phyloP scores from a whole-genome alignment of 35 echinoderm and acorn worm genomes.

The Apostichopus californicus region DNA sequence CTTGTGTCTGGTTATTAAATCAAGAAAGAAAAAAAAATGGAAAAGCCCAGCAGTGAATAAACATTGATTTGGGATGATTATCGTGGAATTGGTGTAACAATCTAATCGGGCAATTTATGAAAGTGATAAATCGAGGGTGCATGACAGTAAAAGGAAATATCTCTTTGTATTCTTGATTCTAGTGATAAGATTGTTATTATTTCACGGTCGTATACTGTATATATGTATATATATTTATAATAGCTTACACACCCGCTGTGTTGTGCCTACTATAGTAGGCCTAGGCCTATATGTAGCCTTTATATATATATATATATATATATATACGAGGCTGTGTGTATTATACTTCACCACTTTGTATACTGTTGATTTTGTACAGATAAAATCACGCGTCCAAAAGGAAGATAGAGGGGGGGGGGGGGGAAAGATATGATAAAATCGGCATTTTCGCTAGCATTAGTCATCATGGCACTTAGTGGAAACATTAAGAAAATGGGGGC shows the following conservation, averaged over 20 bases:
- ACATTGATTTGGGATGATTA: slow-evolving; percentile 41
- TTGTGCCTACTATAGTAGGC: too few species aligned
- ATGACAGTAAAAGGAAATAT: slow-evolving; percentile 11
- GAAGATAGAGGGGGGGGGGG: not conserved
- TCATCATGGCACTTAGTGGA: too few species aligned
- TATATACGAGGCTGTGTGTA: too few species aligned
- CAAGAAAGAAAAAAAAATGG: not conserved
- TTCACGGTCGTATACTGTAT: too few species aligned
- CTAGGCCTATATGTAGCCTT: too few species aligned
- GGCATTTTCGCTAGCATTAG: too few species aligned
- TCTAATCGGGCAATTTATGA: slow-evolving; percentile 39
- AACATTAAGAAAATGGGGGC: too few species aligned
- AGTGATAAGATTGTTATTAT: not conserved
- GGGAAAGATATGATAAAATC: not conserved
- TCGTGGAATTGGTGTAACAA: slow-evolving; percentile 28
- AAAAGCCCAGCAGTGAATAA: slow-evolving; percentile 18
- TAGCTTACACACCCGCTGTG: too few species aligned
- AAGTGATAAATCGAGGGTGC: slow-evolving; percentile 27
- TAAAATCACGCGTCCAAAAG: not conserved
- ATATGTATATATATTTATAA: too few species aligned
- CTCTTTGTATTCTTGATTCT: slow-evolving; percentile 21
- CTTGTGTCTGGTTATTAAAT: not conserved
- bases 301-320: too few species aligned
- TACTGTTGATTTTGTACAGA: not conserved
- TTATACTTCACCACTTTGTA: not conserved